Evolutionary conservation across 1,140 invertebrate species (phyloP).

Genomic region (Ceratina calcarata): DNA sequence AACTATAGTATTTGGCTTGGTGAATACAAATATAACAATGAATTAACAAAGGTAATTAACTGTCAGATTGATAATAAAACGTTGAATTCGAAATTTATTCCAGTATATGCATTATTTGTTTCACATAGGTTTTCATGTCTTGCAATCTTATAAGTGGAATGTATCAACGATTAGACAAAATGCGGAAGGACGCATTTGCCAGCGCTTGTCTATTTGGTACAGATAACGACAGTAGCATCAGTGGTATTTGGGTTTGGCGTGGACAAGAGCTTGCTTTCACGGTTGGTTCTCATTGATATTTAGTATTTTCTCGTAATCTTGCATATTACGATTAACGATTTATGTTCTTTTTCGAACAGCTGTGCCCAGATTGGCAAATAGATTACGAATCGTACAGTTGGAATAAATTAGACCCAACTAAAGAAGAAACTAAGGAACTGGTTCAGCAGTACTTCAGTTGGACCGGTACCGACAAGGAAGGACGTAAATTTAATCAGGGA

Average conservation of each 20-base stretch:
- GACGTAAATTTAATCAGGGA: slow-evolving; percentile 97
- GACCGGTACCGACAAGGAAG: slow-evolving; percentile 92
- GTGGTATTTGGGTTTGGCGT: slow-evolving; percentile 98
- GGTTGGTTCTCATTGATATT: slow-evolving; percentile 79
- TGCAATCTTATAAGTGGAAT: slow-evolving; percentile 85
- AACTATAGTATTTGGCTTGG: slow-evolving; percentile 98
- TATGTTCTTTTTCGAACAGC: slow-evolving; percentile 80
- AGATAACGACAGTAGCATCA: slow-evolving; percentile 96
- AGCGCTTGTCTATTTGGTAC: slow-evolving; percentile 96
- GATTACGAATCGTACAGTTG: slow-evolving; percentile 99
- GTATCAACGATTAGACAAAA: slow-evolving; percentile 98
- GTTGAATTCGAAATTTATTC: neutral
- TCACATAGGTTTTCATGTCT: slow-evolving; percentile 79
- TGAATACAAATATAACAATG: slow-evolving; percentile 98
- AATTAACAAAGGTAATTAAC: slow-evolving; percentile 88
- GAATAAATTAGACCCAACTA: slow-evolving; percentile 94
- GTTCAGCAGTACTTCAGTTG: slow-evolving; percentile 96
- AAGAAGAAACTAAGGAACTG: slow-evolving; percentile 92
- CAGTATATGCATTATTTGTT: slow-evolving; percentile 30
- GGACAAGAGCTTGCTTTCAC: slow-evolving; percentile 96
- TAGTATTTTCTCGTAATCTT: neutral
- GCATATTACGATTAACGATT: slow-evolving; percentile 10
- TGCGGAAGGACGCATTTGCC: slow-evolving; percentile 97
- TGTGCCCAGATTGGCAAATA: slow-evolving; percentile 95
- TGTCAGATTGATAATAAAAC: neutral